These are phyloP conservation scores for Abrostola tripartita DNA, from an alignment of 2,888 invertebrate species.

Conservation along the genomic window DNA sequence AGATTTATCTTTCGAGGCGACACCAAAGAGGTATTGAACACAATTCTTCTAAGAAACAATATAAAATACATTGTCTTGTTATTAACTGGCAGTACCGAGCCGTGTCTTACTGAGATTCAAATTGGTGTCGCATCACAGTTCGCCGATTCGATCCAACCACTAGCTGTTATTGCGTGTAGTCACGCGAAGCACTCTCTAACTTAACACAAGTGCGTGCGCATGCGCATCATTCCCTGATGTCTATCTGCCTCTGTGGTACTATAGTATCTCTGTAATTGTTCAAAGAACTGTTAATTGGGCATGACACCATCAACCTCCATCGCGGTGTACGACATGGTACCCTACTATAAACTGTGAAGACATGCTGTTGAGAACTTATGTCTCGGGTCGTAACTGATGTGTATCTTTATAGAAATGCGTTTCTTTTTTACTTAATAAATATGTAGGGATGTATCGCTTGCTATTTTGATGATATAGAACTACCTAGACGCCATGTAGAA, in stretches of 20 bases:
- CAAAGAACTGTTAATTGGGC: constrained; percentile 8
- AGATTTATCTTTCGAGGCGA: too few species aligned
- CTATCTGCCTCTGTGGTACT: constrained; percentile 38
- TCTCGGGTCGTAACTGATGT: too few species aligned
- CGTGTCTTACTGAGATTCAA: not conserved
- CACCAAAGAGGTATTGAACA: too few species aligned
- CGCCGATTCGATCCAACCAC: constrained; percentile 10
- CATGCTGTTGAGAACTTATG: not conserved
- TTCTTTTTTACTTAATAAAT: too few species aligned
- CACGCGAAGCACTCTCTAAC: constrained; percentile 37
- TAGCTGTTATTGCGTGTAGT: constrained; percentile 30
- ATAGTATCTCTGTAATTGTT: constrained; percentile 37
- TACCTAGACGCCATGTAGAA: too few species aligned
- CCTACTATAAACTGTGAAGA: not conserved
- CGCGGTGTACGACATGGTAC: not conserved
- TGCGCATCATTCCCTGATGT: constrained; percentile 29
- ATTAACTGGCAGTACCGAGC: not conserved
- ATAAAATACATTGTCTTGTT: not conserved
- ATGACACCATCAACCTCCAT: not conserved
- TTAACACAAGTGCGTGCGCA: constrained; percentile 28
- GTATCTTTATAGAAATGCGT: not conserved
- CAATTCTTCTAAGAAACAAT: too few species aligned
- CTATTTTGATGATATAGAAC: too few species aligned
- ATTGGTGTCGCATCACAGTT: constrained; percentile 13
- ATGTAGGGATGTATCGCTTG: too few species aligned